phyloP scores from a whole-genome alignment of 1,140 invertebrate species.

The Drosophila funebris region DNA sequence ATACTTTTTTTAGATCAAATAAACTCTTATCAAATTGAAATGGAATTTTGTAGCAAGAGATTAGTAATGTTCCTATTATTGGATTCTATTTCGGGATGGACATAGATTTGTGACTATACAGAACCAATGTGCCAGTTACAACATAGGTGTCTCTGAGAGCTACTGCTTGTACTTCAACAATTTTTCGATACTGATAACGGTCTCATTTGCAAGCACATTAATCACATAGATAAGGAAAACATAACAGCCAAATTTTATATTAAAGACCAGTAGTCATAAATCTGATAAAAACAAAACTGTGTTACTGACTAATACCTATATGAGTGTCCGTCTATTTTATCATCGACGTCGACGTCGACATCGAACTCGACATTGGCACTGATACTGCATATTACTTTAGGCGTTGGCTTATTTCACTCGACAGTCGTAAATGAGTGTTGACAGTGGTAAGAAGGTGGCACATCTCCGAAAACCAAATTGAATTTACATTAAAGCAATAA shows the following conservation, averaged over 20 bases:
- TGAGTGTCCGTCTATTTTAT: constrained; percentile 10
- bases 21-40: background rate
- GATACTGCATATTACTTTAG: constrained; percentile 1
- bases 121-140: background rate
- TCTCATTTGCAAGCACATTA: constrained; percentile 83
- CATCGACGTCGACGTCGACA: background rate
- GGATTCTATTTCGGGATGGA: background rate
- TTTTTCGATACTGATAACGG: constrained; percentile 10
- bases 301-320: constrained; percentile 58
- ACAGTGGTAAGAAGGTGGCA: background rate
- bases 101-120: background rate
- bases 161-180: background rate
- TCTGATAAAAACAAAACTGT: constrained; percentile 83
- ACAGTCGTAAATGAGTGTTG: constrained; percentile 11
- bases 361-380: background rate
- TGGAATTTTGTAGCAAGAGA: background rate
- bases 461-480: background rate
- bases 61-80: background rate
- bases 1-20: background rate
- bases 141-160: background rate
- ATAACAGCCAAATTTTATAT: constrained; percentile 7
- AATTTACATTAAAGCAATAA: background rate
- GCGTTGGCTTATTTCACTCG: background rate
- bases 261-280: constrained; percentile 87
- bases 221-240: constrained; percentile 86